Percentiles rank a stretch among this genome's conserved stretches.
phyloP scores from a whole-genome alignment of 2,797 vertebrate species.

The Acridotheres tristis region DNA sequence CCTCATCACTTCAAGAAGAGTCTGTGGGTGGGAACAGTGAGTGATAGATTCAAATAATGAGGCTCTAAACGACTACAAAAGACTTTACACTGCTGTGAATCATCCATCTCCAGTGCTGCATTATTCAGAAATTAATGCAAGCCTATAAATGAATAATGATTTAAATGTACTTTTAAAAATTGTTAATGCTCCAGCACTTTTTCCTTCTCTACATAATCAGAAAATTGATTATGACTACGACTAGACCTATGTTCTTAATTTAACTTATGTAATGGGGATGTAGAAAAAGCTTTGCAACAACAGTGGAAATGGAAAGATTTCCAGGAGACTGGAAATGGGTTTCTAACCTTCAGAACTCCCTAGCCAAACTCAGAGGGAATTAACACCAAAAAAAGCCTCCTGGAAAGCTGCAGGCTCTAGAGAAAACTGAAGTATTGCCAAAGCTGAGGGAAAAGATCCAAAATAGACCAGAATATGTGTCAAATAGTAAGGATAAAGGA shows the following conservation, averaged over 20 bases:
- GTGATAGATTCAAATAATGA: slow-evolving; percentile 62
- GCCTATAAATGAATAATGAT: slow-evolving; percentile 73
- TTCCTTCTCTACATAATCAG: slow-evolving; percentile 28
- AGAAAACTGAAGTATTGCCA: neutral
- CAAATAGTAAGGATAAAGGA: neutral
- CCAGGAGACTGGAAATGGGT: neutral
- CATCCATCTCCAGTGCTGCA: slow-evolving; percentile 47
- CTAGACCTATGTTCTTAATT: slow-evolving; percentile 47
- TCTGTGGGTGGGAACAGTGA: slow-evolving; percentile 55
- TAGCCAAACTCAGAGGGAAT: neutral
- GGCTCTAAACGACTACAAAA: slow-evolving; percentile 68
- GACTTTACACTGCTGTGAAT: slow-evolving; percentile 55
- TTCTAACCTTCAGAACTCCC: slow-evolving; percentile 2
- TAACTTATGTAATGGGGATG: slow-evolving; percentile 13
- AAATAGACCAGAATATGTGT: neutral
- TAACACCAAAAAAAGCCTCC: neutral
- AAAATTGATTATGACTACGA: slow-evolving; percentile 50
- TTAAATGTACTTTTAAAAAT: slow-evolving; percentile 69
- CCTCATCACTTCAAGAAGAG: slow-evolving; percentile 28
- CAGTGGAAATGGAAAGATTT: neutral
- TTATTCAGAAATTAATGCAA: slow-evolving; percentile 73
- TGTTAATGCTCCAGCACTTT: slow-evolving; percentile 61
- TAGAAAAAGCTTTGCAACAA: slow-evolving; percentile 8
- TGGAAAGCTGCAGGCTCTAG: neutral
- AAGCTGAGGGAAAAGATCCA: neutral